Evolutionary conservation across 2,888 invertebrate genomes (phyloP).

Genomic region (Megalurothrips usitatus): DNA sequence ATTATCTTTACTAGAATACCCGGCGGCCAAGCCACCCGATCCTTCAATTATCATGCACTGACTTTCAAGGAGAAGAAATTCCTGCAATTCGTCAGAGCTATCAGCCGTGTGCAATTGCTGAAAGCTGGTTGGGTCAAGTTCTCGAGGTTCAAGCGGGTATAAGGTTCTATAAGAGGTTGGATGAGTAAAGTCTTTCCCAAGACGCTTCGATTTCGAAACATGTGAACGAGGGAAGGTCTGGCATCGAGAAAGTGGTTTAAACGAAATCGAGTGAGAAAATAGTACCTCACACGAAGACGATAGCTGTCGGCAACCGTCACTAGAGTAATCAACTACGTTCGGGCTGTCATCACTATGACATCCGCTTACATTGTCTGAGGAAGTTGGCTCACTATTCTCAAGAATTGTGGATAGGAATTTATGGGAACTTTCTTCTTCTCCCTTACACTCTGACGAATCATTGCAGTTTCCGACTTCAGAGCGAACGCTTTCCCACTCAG

Average conservation of each 20-base stretch:
- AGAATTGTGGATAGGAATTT: conserved; percentile 54
- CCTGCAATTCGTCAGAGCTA: conserved; percentile 58
- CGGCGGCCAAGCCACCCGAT: conserved; percentile 51
- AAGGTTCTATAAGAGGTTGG: conserved; percentile 41
- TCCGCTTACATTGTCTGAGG: conserved; percentile 46
- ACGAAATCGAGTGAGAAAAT: no score
- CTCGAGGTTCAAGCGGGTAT: conserved; percentile 56
- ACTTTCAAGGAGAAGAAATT: conserved; percentile 57
- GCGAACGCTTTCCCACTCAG: background rate
- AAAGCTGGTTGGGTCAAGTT: conserved; percentile 54
- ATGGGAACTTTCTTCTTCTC: conserved; percentile 38
- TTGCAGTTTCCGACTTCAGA: no score
- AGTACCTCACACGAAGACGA: conserved; percentile 42
- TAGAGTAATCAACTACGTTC: background rate
- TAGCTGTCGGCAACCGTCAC: conserved; percentile 38
- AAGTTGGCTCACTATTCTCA: conserved; percentile 54
- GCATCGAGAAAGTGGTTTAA: conserved; percentile 30
- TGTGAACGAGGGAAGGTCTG: conserved; percentile 54
- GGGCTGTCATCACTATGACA: conserved; percentile 38
- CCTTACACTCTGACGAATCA: background rate
- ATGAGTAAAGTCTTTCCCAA: background rate
- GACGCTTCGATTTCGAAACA: conserved; percentile 42
- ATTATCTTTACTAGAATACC: conserved; percentile 36
- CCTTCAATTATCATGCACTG: conserved; percentile 52
- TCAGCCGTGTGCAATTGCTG: conserved; percentile 57